These are phyloP conservation scores for Idaea dimidiata DNA, from an alignment of 2,888 invertebrate species.

Conservation along the genomic window DNA sequence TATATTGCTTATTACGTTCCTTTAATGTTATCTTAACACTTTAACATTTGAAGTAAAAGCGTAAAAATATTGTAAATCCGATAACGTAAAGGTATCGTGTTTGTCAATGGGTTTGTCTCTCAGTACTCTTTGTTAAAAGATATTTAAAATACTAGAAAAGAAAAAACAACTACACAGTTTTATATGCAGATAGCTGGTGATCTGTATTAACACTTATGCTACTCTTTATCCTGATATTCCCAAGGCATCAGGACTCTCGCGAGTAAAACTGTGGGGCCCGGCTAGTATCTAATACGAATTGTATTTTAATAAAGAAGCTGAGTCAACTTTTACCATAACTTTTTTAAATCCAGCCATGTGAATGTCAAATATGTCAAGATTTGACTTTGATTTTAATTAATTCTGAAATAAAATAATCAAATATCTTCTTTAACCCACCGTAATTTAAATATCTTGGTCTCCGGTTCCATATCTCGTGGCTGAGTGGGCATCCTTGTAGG, in stretches of 20 bases:
- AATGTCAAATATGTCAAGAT: too few relatives aligned
- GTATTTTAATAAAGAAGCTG: too few relatives aligned
- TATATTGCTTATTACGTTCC: not conserved
- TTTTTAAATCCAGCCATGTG: too few relatives aligned
- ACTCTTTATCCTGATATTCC: too few relatives aligned
- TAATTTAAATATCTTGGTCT: not conserved
- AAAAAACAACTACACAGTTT: not conserved
- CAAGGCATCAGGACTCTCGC: too few relatives aligned
- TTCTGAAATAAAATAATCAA: too few relatives aligned
- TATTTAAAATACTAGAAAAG: not conserved
- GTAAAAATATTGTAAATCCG: conserved; percentile 16
- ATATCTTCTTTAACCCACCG: not conserved
- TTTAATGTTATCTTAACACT: conserved; percentile 10
- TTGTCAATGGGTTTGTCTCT: conserved; percentile 45
- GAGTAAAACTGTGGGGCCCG: too few relatives aligned
- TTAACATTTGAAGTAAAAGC: conserved; percentile 27
- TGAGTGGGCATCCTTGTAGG: conserved; percentile 43
- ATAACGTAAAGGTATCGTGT: conserved; percentile 26
- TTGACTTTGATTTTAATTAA: too few relatives aligned
- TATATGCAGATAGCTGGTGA: too few relatives aligned
- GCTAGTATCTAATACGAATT: too few relatives aligned
- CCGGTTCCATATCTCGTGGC: conserved; percentile 37
- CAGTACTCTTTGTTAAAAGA: conserved; percentile 31
- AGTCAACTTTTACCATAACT: too few relatives aligned
- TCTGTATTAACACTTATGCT: too few relatives aligned